Evolutionary conservation across 2,888 invertebrate species (phyloP).

Genomic region (Sisyra terminalis): DNA sequence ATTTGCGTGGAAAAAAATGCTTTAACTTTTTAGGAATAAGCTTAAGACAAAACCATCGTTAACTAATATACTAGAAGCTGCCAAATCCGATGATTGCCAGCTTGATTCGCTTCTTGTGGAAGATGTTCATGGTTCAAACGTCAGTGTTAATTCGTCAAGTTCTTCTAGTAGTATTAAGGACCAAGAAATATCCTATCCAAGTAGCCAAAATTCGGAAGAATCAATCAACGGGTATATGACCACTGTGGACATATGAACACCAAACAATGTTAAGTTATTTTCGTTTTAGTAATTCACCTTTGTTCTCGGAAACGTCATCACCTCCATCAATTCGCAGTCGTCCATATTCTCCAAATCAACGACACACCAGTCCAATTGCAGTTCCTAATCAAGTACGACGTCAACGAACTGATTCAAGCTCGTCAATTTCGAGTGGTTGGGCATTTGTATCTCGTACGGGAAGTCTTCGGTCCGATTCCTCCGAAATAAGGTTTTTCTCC

Average conservation of each 20-base stretch:
- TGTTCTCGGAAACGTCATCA: constrained; percentile 7
- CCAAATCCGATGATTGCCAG: constrained; percentile 14
- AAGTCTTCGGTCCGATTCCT: constrained; percentile 37
- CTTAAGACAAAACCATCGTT: no score
- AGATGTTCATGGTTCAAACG: constrained; percentile 33
- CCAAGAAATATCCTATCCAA: constrained; percentile 29
- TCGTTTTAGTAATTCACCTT: constrained; percentile 5
- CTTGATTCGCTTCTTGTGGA: constrained; percentile 33
- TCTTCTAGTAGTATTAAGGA: constrained; percentile 37
- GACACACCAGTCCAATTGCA: constrained; percentile 43
- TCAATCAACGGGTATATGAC: constrained; percentile 18
- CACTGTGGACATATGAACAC: neutral
- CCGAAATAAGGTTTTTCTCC: constrained; percentile 12
- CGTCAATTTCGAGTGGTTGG: constrained; percentile 39
- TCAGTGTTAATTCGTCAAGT: constrained; percentile 39
- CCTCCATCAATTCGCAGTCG: constrained; percentile 11
- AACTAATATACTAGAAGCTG: neutral
- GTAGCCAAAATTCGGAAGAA: constrained; percentile 19
- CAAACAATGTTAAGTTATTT: neutral
- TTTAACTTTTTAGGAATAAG: constrained; percentile 6
- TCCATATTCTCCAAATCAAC: constrained; percentile 21
- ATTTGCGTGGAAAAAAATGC: neutral
- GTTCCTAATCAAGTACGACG: constrained; percentile 37
- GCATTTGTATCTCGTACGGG: constrained; percentile 52
- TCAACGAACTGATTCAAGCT: constrained; percentile 39